Conservation (phyloP, 2,113 vertebrate species). For the Macroglossus sobrinus region DNA sequence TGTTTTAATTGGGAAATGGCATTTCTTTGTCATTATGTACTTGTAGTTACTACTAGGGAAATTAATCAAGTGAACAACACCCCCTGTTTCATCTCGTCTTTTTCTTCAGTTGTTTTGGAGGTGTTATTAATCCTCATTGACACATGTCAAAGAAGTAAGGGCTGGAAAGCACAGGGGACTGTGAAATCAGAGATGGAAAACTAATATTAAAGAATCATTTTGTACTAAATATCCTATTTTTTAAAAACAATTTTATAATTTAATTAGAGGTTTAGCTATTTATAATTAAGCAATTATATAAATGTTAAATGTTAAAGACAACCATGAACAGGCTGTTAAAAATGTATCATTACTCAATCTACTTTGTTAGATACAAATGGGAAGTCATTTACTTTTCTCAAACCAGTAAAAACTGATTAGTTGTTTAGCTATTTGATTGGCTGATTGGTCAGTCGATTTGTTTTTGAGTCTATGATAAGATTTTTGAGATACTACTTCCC, state of each 20-base stretch:
- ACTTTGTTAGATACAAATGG: neutral
- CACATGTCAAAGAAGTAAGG: neutral
- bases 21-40: neutral
- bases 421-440: neutral
- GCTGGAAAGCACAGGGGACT: neutral
- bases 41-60: constrained; percentile 5
- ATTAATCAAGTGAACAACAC: neutral
- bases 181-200: neutral
- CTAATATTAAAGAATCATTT: neutral
- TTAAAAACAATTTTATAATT: neutral
- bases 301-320: neutral
- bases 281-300: neutral
- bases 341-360: neutral
- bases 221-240: neutral
- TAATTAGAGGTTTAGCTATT: neutral
- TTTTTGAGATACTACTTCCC: neutral
- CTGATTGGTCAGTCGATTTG: neutral
- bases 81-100: neutral
- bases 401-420: neutral
- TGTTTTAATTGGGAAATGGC: neutral
- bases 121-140: neutral
- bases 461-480: neutral
- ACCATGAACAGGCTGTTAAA: neutral
- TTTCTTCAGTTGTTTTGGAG: neutral
- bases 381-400: neutral